Base-by-base conservation (phyloP, 1,140 invertebrate genomes). In the Pantala flavescens region DNA sequence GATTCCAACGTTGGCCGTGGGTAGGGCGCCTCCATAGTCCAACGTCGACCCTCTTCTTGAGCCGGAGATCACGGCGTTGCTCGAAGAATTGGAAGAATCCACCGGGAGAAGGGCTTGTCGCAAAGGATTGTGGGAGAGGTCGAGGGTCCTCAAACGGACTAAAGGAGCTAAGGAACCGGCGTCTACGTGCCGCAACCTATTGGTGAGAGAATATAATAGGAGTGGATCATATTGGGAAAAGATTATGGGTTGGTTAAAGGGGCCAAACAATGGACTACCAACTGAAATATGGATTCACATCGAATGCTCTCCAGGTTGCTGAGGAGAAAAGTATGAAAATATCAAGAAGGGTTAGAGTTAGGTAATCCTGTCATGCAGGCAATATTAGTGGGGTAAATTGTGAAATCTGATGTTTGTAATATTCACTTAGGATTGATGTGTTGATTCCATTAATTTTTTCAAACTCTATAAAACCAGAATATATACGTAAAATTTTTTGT, bases 71-170 rank as follows among this genome's bases (percentile, higher is more conserved):
- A 63, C 49, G 49, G 49, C 3, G 49, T 63, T 63, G 12, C 49
- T 63, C 5, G 49, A 63, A 3, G 49, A 63, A 63, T 63, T 63
- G 16, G 49, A 63, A 19, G 49, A 14, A 21, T 63, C 49, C 16
- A 63, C 49, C 12, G 49, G 49, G 49, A 63, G 49, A 14, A 63
- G 49, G 12, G 49, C 49, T 14, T 63, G 49, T 5, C 49, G 49
- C 49, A 90, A 77, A 74, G 84, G 82, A 78, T 91, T 91, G 74
- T 87, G 84, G 0, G 88, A 86, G 9, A 91, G 80, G 79, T 90
- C 89, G 10, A 91, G 79, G 19, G 87, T 84, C 23, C 84, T 82
- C 0, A 91, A 79, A 73, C 86, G 87, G 76, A 87, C 87, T 23
- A 91, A 77, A 23, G 86, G 84, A 1, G 85, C 85, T 16, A 91